Evolutionary conservation across 1,140 invertebrate species (phyloP).

Genomic region (Archivesica marissinica): DNA sequence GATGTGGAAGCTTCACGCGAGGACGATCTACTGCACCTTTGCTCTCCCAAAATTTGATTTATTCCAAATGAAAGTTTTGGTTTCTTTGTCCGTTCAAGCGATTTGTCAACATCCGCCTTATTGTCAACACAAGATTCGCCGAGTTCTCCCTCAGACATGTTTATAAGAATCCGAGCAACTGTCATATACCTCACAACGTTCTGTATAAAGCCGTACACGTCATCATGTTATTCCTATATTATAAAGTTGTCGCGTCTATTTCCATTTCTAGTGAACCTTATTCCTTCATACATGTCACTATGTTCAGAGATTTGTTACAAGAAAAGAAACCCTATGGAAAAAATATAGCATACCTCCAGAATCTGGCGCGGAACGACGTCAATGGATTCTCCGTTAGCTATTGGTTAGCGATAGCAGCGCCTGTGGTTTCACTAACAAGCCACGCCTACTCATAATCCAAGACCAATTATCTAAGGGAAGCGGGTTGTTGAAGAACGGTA

Average conservation of each 20-base stretch:
- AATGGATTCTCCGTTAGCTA: background rate
- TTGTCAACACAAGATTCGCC: background rate
- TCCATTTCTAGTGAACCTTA: background rate
- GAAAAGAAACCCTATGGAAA: background rate
- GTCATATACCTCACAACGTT: background rate
- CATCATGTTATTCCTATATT: background rate
- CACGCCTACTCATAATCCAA: constrained; percentile 31
- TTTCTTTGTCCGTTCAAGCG: constrained; percentile 17
- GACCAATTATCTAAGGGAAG: constrained; percentile 28
- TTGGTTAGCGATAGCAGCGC: constrained; percentile 12
- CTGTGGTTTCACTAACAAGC: constrained; percentile 12
- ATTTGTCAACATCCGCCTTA: background rate
- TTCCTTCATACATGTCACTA: constrained; percentile 13
- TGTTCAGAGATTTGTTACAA: constrained; percentile 1
- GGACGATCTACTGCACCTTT: background rate
- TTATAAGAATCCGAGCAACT: background rate
- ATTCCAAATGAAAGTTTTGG: constrained; percentile 72
- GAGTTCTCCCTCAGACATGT: constrained; percentile 48
- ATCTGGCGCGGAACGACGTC: constrained; percentile 59
- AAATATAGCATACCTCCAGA: constrained; percentile 22
- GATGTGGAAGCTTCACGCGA: background rate
- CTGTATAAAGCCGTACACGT: background rate
- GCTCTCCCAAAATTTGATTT: constrained; percentile 64
- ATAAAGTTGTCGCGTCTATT: background rate
- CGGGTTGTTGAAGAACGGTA: background rate